phyloP scores from a whole-genome alignment of 2,888 invertebrate genomes.

The Tenodera sinensis region DNA sequence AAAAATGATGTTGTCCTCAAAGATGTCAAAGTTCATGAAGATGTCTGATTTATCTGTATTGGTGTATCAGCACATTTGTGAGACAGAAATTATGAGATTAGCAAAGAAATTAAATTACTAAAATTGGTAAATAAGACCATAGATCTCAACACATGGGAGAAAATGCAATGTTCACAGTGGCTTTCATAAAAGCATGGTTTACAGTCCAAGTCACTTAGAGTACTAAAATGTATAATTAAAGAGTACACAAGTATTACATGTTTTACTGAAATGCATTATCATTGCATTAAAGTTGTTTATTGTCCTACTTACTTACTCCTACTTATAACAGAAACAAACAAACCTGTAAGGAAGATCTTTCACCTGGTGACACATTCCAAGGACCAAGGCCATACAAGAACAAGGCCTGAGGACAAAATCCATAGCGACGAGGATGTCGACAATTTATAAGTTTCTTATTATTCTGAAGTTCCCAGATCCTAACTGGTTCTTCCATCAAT shows the following conservation, averaged over 20 bases:
- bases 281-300: background rate
- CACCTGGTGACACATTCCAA: conserved; percentile 48
- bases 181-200: too few relatives aligned
- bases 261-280: too few relatives aligned
- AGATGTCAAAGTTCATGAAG: too few relatives aligned
- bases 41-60: too few relatives aligned
- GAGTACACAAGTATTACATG: background rate
- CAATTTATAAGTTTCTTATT: background rate
- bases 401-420: conserved; percentile 47
- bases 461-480: conserved; percentile 36
- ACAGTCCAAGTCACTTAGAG: too few relatives aligned
- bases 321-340: background rate
- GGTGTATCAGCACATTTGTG: too few relatives aligned
- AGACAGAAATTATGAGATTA: too few relatives aligned
- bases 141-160: too few relatives aligned
- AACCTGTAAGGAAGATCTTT: conserved; percentile 47
- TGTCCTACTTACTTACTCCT: background rate
- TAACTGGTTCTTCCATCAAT: conserved; percentile 38
- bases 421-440: conserved; percentile 47
- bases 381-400: conserved; percentile 52
- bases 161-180: too few relatives aligned
- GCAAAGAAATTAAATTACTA: too few relatives aligned
- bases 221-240: background rate
- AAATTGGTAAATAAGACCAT: too few relatives aligned
- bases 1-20: too few relatives aligned